Evolutionary conservation across 2,888 invertebrate species (phyloP), one percentile per base, ranked within the genome.

Genomic region (Parnassius glacialis): DNA sequence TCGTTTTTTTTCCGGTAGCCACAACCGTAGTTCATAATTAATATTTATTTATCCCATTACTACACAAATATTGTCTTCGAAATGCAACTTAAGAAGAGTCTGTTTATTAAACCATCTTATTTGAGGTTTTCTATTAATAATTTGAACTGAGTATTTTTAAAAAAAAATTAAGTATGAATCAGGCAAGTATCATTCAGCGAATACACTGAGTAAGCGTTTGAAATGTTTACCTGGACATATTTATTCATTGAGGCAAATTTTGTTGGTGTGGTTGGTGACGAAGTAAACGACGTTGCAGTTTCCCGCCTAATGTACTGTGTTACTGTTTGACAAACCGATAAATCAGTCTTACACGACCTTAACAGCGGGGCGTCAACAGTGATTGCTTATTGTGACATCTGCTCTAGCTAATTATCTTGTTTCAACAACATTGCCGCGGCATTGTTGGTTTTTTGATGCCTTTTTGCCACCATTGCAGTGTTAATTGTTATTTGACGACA

Each of bases 1-100:
- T 85, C 87, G 85, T 88, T 90, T 89, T 90, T 89, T 20, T 89
- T 88, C 87, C 87, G 85, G 88, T 84, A 81, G 81, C 85, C 81
- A 78, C 80, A 79, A 78, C 78, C 76, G 77, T 79, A 76, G 81
- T 83, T 82, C 78, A 83, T 90, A 87, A 90, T 90, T 87, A 85
- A 88, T 89, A 90, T 87, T 87, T 90, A 89, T 88, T 90, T 89
- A 87, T 87, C 85, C 79, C 80, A 78, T 85, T 84, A 84, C 79
- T 76, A 72, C 70, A 67, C 65, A 59, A 65, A 72, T 73, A 75
- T 73, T 48, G 16, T 83, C 77, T 77, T 71, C 72, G 67, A 70
- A 65, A 76, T 79, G 76, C 78, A 80, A 75, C 73, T 70, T 67
- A 71, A 65, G 65, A 66, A 65, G 70, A 68, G 56, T 50, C 56